phyloP scores from a whole-genome alignment of 1,140 invertebrate species.

The Sycobia sp. region DNA sequence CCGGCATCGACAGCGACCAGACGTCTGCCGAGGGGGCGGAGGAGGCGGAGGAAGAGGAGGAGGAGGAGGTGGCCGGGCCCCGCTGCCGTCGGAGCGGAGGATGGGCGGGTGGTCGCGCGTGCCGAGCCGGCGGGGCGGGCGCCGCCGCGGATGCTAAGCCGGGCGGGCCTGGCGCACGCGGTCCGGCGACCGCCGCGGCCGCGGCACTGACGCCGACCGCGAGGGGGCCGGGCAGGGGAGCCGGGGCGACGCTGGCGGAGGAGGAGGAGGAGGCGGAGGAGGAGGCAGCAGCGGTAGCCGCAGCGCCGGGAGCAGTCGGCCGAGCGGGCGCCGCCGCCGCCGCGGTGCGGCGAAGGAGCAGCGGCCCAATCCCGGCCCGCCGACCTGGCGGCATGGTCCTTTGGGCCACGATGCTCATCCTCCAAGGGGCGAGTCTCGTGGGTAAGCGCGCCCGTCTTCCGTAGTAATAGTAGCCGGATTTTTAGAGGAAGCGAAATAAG shows the following conservation, averaged over 20 bases:
- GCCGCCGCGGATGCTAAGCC: conserved; percentile 6
- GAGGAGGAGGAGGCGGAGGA: neutral
- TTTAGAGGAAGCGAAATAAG: too few relatives aligned
- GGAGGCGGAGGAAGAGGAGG: too few relatives aligned
- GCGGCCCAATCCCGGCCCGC: conserved; percentile 49
- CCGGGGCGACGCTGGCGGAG: neutral
- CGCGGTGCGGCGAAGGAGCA: conserved; percentile 46
- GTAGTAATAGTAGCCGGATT: too few relatives aligned
- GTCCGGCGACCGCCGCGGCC: conserved; percentile 34
- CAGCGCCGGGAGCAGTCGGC: too few relatives aligned
- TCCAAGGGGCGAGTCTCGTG: conserved; percentile 61
- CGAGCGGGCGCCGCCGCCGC: conserved; percentile 30
- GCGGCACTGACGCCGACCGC: conserved; percentile 12
- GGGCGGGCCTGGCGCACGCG: conserved; percentile 24
- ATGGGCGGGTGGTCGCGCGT: neutral
- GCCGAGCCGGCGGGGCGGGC: too few relatives aligned
- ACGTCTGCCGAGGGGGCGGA: too few relatives aligned
- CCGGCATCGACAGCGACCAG: too few relatives aligned
- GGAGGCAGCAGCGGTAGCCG: neutral
- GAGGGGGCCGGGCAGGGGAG: neutral
- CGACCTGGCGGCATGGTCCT: conserved; percentile 58
- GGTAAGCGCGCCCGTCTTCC: conserved; percentile 50
- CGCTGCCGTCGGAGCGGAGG: too few relatives aligned
- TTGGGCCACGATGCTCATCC: conserved; percentile 62
- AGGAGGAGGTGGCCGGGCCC: neutral